phyloP scores from a whole-genome alignment of 2,797 vertebrate genomes.

The Aulostomus chinensis region DNA sequence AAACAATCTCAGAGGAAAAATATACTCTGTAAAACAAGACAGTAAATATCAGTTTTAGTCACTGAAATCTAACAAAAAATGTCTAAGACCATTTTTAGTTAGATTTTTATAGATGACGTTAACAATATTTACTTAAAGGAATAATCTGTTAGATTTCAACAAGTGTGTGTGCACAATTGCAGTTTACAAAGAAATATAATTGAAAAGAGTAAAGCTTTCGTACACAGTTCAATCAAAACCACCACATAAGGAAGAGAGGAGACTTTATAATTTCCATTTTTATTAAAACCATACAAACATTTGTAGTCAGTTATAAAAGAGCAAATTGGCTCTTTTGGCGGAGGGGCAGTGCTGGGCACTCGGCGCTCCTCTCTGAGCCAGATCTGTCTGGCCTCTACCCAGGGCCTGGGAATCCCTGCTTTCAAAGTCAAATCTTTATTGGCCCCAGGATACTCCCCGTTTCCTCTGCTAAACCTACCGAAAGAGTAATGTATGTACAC shows the following conservation, averaged over 20 bases:
- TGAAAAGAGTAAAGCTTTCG: no score
- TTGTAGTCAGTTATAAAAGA: constrained; percentile 95
- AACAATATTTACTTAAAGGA: no score
- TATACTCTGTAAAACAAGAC: no score
- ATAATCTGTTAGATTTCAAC: no score
- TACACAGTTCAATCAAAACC: constrained; percentile 3
- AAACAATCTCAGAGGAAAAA: no score
- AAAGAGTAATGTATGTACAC: constrained; percentile 94
- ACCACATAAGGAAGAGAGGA: constrained; percentile 37
- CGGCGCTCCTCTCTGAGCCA: constrained; percentile 75
- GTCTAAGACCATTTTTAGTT: no score
- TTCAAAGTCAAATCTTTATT: constrained; percentile 80
- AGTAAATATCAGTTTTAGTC: no score
- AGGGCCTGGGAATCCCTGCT: constrained; percentile 80
- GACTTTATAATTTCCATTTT: constrained; percentile 80
- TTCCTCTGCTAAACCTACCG: constrained; percentile 86
- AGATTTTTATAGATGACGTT: no score
- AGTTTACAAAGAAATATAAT: no score
- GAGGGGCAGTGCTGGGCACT: constrained; percentile 81
- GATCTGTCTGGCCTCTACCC: constrained; percentile 78
- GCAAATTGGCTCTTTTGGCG: constrained; percentile 90
- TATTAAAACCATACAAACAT: constrained; percentile 99
- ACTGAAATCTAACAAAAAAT: no score
- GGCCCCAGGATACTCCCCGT: constrained; percentile 78
- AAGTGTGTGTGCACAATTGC: no score